Percentiles rank a stretch among this genome's conserved stretches.
These are phyloP conservation scores for Zosterops borbonicus DNA, from an alignment of 2,113 vertebrate species.

Conservation along the genomic window DNA sequence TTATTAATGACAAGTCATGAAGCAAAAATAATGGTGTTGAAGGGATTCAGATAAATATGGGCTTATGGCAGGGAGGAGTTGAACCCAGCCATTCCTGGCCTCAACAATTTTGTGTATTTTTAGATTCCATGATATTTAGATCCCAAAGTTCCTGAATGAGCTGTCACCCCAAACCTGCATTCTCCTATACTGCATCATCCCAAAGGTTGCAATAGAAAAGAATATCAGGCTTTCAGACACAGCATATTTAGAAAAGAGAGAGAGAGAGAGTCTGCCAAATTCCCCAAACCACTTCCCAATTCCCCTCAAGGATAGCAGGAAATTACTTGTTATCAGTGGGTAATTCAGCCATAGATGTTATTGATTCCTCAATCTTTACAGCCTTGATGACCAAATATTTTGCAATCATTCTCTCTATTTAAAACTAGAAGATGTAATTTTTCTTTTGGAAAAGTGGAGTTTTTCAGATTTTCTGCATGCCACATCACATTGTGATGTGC, in stretches of 20 bases:
- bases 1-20: constrained; percentile 53
- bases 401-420: constrained; percentile 46
- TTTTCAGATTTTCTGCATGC: constrained; percentile 31
- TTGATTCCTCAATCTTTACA: constrained; percentile 62
- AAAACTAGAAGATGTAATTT: constrained; percentile 42
- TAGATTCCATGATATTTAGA: constrained; percentile 57
- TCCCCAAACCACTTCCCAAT: constrained; percentile 62
- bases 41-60: neutral
- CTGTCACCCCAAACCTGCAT: constrained; percentile 45
- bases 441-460: neutral
- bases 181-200: constrained; percentile 28
- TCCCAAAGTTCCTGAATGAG: constrained; percentile 9
- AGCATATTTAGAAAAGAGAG: constrained; percentile 64
- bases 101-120: constrained; percentile 52
- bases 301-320: constrained; percentile 65
- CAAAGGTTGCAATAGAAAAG: constrained; percentile 41
- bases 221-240: constrained; percentile 55
- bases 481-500: neutral
- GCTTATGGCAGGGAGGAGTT: neutral
- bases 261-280: constrained; percentile 56
- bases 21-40: neutral
- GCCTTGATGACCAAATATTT: constrained; percentile 55
- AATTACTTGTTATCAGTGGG: constrained; percentile 69
- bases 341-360: constrained; percentile 53
- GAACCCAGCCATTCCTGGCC: neutral